Conservation (phyloP, 2,888 invertebrate genomes). For the Cylloceria caligata region DNA sequence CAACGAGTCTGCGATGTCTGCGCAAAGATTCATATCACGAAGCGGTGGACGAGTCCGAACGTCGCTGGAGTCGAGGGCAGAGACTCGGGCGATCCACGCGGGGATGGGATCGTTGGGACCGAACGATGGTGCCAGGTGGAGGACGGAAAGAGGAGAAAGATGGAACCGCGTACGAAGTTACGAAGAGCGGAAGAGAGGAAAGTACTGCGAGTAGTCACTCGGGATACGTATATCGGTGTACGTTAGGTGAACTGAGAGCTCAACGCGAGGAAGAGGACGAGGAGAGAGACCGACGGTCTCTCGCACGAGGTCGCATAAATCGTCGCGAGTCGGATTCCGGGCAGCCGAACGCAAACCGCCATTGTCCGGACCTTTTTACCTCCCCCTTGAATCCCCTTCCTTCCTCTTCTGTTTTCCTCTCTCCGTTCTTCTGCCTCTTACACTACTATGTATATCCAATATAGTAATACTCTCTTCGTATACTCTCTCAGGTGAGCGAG, state of each 20-base stretch:
- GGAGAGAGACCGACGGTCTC: slow-evolving; percentile 67
- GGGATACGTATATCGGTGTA: neutral
- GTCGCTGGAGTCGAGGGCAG: slow-evolving; percentile 22
- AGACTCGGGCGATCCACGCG: slow-evolving; percentile 33
- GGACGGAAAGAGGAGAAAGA: slow-evolving; percentile 51
- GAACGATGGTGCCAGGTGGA: slow-evolving; percentile 59
- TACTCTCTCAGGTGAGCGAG: slow-evolving; percentile 37
- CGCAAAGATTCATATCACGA: slow-evolving; percentile 60
- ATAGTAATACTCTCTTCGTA: slow-evolving; percentile 40
- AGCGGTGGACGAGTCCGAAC: slow-evolving; percentile 47
- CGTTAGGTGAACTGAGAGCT: slow-evolving; percentile 48
- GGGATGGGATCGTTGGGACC: slow-evolving; percentile 52
- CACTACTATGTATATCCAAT: slow-evolving; percentile 37
- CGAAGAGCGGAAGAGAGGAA: slow-evolving; percentile 27
- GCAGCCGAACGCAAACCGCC: slow-evolving; percentile 81
- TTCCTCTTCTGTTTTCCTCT: slow-evolving; percentile 46
- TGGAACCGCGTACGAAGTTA: slow-evolving; percentile 48
- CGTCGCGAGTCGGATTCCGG: slow-evolving; percentile 82
- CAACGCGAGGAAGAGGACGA: slow-evolving; percentile 62
- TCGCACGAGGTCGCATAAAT: slow-evolving; percentile 81
- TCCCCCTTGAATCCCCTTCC: slow-evolving; percentile 46
- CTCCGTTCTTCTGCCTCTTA: slow-evolving; percentile 31
- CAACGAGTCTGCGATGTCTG: slow-evolving; percentile 43
- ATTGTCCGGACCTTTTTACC: slow-evolving; percentile 81
- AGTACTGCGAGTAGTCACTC: slow-evolving; percentile 20